Percentiles rank a stretch among this genome's conserved stretches.
These are phyloP conservation scores for Meriones unguiculatus DNA, from an alignment of 2,113 vertebrate genomes.

Conservation along the genomic window DNA sequence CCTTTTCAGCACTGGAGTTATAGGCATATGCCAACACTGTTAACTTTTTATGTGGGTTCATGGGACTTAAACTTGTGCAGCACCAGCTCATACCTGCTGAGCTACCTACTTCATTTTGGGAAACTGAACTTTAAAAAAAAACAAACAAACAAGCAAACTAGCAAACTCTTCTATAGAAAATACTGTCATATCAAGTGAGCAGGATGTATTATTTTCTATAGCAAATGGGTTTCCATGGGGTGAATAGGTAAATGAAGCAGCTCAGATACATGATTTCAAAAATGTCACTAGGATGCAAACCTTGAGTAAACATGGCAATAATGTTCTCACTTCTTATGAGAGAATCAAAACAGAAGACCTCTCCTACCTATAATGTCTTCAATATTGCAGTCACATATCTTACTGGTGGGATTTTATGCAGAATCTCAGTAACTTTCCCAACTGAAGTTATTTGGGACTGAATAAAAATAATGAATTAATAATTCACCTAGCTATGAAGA, in stretches of 20 bases:
- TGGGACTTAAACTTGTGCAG: neutral
- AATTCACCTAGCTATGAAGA: neutral
- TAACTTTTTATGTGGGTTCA: neutral
- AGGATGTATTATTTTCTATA: neutral
- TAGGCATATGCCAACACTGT: neutral
- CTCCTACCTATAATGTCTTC: neutral
- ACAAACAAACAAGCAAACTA: neutral
- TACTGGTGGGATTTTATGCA: neutral
- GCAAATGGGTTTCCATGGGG: neutral
- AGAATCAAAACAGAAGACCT: neutral
- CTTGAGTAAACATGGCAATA: neutral
- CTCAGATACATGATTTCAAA: neutral
- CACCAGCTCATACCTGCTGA: neutral
- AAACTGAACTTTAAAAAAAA: too few species aligned
- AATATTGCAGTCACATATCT: neutral
- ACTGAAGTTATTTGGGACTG: too few species aligned
- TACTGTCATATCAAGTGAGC: neutral
- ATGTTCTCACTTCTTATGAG: neutral
- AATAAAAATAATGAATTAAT: neutral
- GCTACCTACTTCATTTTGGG: neutral
- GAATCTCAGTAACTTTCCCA: neutral
- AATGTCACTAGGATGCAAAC: neutral
- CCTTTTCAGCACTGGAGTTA: neutral
- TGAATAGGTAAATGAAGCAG: neutral
- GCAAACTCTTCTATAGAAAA: neutral